A percentile compares a stretch with the other conserved stretches of the same genome.
phyloP scores from a whole-genome alignment of 2,797 vertebrate genomes.

The Poecilia picta region DNA sequence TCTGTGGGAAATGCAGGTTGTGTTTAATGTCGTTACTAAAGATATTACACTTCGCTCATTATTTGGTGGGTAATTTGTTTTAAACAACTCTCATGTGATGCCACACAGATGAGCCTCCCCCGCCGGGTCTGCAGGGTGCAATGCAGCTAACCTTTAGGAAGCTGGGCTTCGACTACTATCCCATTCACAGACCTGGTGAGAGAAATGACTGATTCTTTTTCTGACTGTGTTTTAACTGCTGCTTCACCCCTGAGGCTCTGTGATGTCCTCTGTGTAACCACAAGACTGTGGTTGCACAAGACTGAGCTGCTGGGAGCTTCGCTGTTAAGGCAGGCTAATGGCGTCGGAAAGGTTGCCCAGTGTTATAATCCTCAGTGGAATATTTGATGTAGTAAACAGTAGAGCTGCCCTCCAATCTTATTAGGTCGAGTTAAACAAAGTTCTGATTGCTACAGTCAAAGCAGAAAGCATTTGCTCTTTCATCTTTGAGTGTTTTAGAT shows the following conservation, averaged over 20 bases:
- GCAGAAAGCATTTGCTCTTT: not conserved
- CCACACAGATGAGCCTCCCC: slow-evolving; percentile 80
- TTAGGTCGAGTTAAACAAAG: slow-evolving; percentile 20
- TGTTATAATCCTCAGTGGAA: slow-evolving; percentile 45
- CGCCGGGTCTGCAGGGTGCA: slow-evolving; percentile 90
- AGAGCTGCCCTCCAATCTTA: slow-evolving; percentile 8
- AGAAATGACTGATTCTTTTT: slow-evolving; percentile 11
- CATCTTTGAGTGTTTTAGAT: not conserved
- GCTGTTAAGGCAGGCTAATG: slow-evolving; percentile 62
- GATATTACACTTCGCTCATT: not conserved
- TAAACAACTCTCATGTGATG: slow-evolving; percentile 39
- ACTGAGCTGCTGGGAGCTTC: slow-evolving; percentile 48
- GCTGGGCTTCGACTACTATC: slow-evolving; percentile 96
- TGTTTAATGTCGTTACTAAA: not conserved
- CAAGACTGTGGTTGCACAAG: slow-evolving; percentile 33
- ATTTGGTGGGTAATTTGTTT: slow-evolving; percentile 25
- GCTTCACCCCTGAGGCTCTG: slow-evolving; percentile 33
- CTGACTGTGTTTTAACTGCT: slow-evolving; percentile 11
- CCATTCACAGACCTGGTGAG: slow-evolving; percentile 93
- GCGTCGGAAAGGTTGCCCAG: slow-evolving; percentile 25
- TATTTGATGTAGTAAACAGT: slow-evolving; percentile 39
- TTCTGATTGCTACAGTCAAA: not conserved
- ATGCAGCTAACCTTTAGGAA: slow-evolving; percentile 96
- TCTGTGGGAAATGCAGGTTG: not conserved
- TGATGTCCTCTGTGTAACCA: slow-evolving; percentile 25